Evolutionary conservation across 2,797 vertebrate species (phyloP).

Genomic region (Buphagus erythrorhynchus): DNA sequence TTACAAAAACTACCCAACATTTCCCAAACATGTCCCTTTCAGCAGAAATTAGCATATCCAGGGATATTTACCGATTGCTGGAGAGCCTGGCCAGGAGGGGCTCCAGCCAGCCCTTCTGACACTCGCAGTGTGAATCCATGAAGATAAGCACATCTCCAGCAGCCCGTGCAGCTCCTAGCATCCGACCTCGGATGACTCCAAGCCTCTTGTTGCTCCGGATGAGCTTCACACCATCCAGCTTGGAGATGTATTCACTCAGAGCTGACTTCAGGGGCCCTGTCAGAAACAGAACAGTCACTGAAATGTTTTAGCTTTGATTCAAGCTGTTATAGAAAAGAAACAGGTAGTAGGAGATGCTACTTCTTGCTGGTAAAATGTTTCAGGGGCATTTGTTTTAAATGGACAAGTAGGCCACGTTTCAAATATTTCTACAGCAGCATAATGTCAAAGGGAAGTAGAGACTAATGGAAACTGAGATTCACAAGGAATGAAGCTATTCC

Average conservation of each 20-base stretch:
- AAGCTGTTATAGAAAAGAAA: not conserved
- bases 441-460: not conserved
- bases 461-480: conserved; percentile 11
- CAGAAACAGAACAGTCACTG: not conserved
- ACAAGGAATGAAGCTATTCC: not conserved
- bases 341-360: not conserved
- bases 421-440: not conserved
- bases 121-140: conserved; percentile 90
- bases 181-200: conserved; percentile 81
- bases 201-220: conserved; percentile 86
- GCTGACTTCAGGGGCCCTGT: conserved; percentile 84
- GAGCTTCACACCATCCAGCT: conserved; percentile 83
- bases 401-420: not conserved
- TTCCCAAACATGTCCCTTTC: not conserved
- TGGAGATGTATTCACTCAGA: conserved; percentile 85
- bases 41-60: not conserved
- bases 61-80: conserved; percentile 80
- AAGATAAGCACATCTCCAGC: conserved; percentile 86
- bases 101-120: conserved; percentile 88
- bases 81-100: conserved; percentile 87
- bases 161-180: conserved; percentile 85
- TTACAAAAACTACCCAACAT: not conserved
- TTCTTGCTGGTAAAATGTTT: not conserved
- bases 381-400: not conserved
- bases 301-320: not conserved